Evolutionary conservation across 2,797 vertebrate genomes (phyloP).

Genomic region (Sternotherus odoratus): DNA sequence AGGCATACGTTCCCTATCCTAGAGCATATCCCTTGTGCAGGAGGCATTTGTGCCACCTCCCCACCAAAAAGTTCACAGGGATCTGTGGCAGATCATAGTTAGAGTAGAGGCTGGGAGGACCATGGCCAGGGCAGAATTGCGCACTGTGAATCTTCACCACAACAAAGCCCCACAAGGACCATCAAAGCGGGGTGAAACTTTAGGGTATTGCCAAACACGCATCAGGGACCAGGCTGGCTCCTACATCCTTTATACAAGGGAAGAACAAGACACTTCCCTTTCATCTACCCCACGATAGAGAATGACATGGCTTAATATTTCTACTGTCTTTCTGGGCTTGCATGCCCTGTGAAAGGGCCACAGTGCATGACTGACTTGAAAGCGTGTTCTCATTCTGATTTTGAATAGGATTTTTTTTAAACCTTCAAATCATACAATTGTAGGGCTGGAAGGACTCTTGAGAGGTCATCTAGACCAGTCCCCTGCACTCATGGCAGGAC

Average conservation of each 20-base stretch:
- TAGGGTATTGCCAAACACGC: fast-evolving
- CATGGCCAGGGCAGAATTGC: neutral
- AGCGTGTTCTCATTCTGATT: neutral
- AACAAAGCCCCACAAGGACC: neutral
- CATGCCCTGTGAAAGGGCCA: neutral
- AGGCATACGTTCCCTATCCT: neutral
- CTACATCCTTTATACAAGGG: neutral
- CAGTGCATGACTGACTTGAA: neutral
- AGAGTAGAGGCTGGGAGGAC: neutral
- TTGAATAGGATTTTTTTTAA: neutral
- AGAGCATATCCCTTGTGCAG: neutral
- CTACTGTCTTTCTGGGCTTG: neutral
- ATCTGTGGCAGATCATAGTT: neutral
- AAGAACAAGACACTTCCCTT: neutral
- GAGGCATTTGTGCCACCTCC: neutral
- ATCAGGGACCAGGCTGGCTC: fast-evolving
- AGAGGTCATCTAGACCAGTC: no score
- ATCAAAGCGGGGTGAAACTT: neutral
- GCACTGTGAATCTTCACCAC: neutral
- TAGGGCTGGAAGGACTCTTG: no score
- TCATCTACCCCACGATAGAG: fast-evolving
- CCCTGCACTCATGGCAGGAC: no score
- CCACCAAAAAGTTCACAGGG: neutral
- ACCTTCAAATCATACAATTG: neutral
- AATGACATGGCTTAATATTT: neutral